Evolutionary conservation across 2,797 vertebrate species (phyloP), one percentile per base, ranked within the genome.

Genomic region (Leucoraja ocellata): DNA sequence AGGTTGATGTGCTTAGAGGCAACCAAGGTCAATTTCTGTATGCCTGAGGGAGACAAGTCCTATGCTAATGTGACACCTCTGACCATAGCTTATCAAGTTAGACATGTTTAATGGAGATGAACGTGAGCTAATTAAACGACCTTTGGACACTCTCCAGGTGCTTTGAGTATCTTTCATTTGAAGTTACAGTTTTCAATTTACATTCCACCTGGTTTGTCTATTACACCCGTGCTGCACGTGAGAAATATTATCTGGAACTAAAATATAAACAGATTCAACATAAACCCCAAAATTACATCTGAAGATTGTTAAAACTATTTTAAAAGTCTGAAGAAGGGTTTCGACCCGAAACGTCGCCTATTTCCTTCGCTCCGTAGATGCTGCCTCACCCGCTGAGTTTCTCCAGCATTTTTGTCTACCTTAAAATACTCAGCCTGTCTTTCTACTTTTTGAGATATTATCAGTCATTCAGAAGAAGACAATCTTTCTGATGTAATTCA

Each of bases 51-150:
- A 68, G 16, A 36, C 61, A 36, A 16, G 32, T 58, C 58, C 81
- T 61, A 65, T 68, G 61, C 61, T 65, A 88, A 65, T 88, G 32
- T 88, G 18, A 88, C 36, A 68, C 84, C 54, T 88, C 84, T 68
- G n/a, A 88, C 16, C n/a, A 36, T 88, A 54, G 84, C 68, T 88
- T 68, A 88, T 88, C 84, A 88, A 16, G n/a, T 88, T 68, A 65
- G 84, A 88, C 21, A 18, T 88, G 84, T 68, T 88, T 88, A 88
- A 88, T 88, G 84, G 63, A 88, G 68, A 68, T 7, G n/a, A 36
- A 68, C 63, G 21, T 88, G 36, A 36, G 61, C 61, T 68, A 68
- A 88, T 88, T 88, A 68, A 88, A 88, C 9, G 13, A 88, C n/a
- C 63, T 88, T 68, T 88, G 61, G 28, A 88, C 1, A 88, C 61